Conservation (phyloP, 2,113 vertebrate genomes). For the Sinocyclocheilus rhinocerous region DNA sequence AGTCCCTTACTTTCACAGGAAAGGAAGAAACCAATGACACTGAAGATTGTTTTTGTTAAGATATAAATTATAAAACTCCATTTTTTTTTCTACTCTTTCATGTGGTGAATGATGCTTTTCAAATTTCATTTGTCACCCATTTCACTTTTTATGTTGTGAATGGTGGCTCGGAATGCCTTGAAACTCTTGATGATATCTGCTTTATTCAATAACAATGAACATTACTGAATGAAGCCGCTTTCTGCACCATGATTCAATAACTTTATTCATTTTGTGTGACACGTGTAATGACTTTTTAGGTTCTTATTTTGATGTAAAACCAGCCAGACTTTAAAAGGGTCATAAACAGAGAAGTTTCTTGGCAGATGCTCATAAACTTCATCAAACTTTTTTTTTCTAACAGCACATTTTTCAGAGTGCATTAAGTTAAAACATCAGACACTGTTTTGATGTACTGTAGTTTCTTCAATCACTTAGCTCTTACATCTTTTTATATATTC, state of each 20-base stretch:
- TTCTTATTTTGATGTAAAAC: neutral
- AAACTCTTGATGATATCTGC: constrained; percentile 25
- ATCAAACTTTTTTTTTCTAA: neutral
- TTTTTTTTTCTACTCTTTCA: neutral
- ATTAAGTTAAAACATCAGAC: neutral
- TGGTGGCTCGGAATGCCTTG: neutral
- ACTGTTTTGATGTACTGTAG: neutral
- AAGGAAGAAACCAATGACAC: neutral
- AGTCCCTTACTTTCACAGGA: neutral
- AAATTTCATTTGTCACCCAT: constrained; percentile 7
- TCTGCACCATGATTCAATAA: neutral
- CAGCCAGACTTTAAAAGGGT: neutral
- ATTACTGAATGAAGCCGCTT: constrained; percentile 3
- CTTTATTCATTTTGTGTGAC: neutral
- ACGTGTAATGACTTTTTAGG: neutral
- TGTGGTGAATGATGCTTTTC: neutral
- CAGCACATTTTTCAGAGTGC: neutral
- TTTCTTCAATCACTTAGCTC: neutral
- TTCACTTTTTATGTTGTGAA: neutral
- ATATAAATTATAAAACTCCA: neutral
- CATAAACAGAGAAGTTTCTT: neutral
- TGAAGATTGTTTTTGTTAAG: neutral
- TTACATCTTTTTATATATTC: neutral
- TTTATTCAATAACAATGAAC: neutral
- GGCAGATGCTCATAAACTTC: neutral